Conservation (phyloP, 2,797 vertebrate genomes). For the Muscicapa striata region DNA sequence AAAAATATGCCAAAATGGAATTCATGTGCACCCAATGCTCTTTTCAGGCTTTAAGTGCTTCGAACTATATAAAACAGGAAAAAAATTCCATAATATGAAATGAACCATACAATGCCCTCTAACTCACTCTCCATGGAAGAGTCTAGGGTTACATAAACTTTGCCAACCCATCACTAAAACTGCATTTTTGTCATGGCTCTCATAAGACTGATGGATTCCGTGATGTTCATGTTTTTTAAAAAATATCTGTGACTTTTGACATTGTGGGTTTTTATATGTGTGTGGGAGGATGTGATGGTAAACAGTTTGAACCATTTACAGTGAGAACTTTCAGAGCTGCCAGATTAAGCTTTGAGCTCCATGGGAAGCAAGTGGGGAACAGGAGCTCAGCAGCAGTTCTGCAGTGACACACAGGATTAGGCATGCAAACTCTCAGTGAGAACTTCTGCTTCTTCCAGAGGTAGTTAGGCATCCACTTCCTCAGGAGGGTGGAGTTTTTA, state of each 20-base stretch:
- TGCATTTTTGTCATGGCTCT: constrained; percentile 16
- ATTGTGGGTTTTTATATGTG: constrained; percentile 2
- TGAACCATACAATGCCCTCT: not conserved
- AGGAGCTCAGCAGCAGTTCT: constrained; percentile 41
- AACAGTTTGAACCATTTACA: constrained; percentile 31
- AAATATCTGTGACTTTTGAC: not conserved
- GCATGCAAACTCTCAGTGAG: not conserved
- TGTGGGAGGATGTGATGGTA: constrained; percentile 40
- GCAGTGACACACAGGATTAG: constrained; percentile 48
- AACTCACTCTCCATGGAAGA: not conserved
- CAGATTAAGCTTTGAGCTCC: constrained; percentile 48
- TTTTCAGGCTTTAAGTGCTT: not conserved
- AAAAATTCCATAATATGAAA: not conserved
- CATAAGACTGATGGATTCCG: not conserved
- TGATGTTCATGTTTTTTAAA: not conserved
- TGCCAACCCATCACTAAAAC: not conserved
- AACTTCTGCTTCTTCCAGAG: constrained; percentile 12
- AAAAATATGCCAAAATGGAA: not conserved
- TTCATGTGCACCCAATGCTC: not conserved
- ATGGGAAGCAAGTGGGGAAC: constrained; percentile 38
- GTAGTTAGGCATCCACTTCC: not conserved
- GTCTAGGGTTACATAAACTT: not conserved
- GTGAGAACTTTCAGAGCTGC: constrained; percentile 42
- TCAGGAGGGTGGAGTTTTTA: not conserved
- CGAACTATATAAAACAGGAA: not conserved